Percentiles rank a stretch among this genome's conserved stretches.
These are phyloP conservation scores for Diprion similis DNA, from an alignment of 1,140 invertebrate genomes.

Conservation along the genomic window DNA sequence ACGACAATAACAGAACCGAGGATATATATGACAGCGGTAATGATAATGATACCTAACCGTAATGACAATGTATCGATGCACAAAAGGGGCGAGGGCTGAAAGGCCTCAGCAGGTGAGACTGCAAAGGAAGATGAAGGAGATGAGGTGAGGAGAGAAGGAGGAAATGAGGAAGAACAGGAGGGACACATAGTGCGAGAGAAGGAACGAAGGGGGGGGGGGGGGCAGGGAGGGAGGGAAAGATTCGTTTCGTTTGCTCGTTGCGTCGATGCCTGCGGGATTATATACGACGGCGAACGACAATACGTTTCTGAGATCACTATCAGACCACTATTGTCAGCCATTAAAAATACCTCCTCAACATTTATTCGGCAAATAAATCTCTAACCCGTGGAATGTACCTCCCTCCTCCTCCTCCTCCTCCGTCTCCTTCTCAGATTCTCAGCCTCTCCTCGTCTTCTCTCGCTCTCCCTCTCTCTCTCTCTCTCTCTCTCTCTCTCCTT, in stretches of 20 bases:
- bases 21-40: too few species aligned
- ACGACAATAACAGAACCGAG: too few species aligned
- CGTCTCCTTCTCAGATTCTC: conserved; percentile 12
- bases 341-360: conserved; percentile 50
- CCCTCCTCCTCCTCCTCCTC: conserved; percentile 24
- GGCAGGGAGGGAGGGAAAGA: conserved; percentile 26
- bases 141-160: conserved; percentile 17
- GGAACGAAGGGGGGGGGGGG: conserved; percentile 9
- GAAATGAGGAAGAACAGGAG: conserved; percentile 13
- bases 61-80: background rate
- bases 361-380: conserved; percentile 49
- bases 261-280: conserved; percentile 51
- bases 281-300: conserved; percentile 47
- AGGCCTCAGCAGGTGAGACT: conserved; percentile 13
- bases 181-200: conserved; percentile 8
- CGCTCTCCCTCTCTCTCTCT: conserved; percentile 15
- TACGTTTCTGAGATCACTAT: conserved; percentile 50
- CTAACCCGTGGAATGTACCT: conserved; percentile 40
- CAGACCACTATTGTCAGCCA: conserved; percentile 42
- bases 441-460: conserved; percentile 24
- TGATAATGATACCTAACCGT: too few species aligned
- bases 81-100: conserved; percentile 4
- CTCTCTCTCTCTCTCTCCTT: conserved; percentile 22
- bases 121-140: conserved; percentile 18
- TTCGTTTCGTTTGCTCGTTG: conserved; percentile 40